These are phyloP conservation scores for Dicentrarchus labrax DNA, from an alignment of 2,113 vertebrate genomes.

Conservation along the genomic window DNA sequence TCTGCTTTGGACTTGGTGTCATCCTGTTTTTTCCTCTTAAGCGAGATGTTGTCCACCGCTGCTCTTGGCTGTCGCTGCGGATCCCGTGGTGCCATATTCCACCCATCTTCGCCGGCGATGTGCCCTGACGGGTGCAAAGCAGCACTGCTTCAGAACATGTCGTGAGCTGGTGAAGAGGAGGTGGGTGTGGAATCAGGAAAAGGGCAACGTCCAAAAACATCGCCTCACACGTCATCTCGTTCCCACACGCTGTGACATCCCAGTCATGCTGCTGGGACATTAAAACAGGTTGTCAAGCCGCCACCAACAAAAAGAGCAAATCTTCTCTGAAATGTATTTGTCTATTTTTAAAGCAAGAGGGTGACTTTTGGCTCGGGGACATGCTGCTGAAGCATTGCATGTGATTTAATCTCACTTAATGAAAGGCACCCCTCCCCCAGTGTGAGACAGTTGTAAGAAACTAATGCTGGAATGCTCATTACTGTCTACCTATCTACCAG, in stretches of 20 bases:
- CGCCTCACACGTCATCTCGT: constrained; percentile 34
- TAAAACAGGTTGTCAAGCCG: constrained; percentile 76
- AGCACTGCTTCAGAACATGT: constrained; percentile 81
- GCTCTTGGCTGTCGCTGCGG: constrained; percentile 64
- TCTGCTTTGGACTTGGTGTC: constrained; percentile 46
- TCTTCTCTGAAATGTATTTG: constrained; percentile 76
- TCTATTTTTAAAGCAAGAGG: constrained; percentile 75
- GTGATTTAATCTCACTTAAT: constrained; percentile 85
- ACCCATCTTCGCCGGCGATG: constrained; percentile 61
- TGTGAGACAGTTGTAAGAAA: constrained; percentile 52
- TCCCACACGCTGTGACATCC: constrained; percentile 69
- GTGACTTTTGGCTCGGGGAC: constrained; percentile 61
- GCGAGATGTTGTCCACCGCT: constrained; percentile 43
- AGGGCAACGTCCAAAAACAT: constrained; percentile 84
- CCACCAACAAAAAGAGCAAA: constrained; percentile 75
- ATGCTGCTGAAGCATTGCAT: constrained; percentile 65
- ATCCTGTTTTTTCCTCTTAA: constrained; percentile 32
- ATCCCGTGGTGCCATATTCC: constrained; percentile 67
- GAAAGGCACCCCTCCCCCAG: constrained; percentile 54
- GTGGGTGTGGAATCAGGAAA: constrained; percentile 86
- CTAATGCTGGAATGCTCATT: constrained; percentile 65
- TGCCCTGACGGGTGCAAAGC: constrained; percentile 77
- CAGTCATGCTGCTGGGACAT: constrained; percentile 58
- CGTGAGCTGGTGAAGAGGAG: constrained; percentile 85
- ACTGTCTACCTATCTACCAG: constrained; percentile 57